Base-by-base conservation (phyloP, 2,888 invertebrate genomes). In the Coleophora deauratella region DNA sequence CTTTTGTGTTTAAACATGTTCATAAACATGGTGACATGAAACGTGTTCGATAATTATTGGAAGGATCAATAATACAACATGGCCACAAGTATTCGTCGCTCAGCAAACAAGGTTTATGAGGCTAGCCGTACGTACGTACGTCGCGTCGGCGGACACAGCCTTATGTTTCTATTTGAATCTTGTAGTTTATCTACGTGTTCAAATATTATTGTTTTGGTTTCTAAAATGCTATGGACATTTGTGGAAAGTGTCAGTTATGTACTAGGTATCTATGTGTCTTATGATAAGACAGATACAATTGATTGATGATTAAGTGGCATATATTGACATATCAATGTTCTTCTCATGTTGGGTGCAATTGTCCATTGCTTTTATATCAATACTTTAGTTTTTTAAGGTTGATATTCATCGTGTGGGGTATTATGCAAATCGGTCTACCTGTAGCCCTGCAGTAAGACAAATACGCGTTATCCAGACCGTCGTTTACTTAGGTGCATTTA, bases 1-100 rank as follows among this genome's bases (percentile, higher is more conserved):
- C 76, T 72, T 75, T 76, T 67, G 66, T 82, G 65, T 85, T 81
- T 79, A 76, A 78, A 72, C 72, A 69, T 71, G 64, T 65, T 64
- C 69, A 69, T 69, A 73, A 72, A 74, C 78, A 74, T 77, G 73
- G 80, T 77, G 79, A 81, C 82, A 84, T 72, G 80, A 80, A 84
- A 84, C 84, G 80, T 85, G 85, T 76, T 73, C 85, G 79, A 85
- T 85, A 84, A 84, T 85, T 85, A 85, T 85, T 84, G 76, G 82
- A 85, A 85, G 82, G 82, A 85, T 82, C 84, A 85, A 85, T 85
- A 78, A 67, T 62, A 68, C 72, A 66, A 69, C 71, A 72, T 21
- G 21, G 21, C 21, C 21, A 67, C 78, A 81, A 78, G 72, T 78
- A 82, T 84, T 79, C 76, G 82, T 73, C 71, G 74, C 71, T 69